phyloP scores from a whole-genome alignment of 2,888 invertebrate species.

The Saturnia japonica region DNA sequence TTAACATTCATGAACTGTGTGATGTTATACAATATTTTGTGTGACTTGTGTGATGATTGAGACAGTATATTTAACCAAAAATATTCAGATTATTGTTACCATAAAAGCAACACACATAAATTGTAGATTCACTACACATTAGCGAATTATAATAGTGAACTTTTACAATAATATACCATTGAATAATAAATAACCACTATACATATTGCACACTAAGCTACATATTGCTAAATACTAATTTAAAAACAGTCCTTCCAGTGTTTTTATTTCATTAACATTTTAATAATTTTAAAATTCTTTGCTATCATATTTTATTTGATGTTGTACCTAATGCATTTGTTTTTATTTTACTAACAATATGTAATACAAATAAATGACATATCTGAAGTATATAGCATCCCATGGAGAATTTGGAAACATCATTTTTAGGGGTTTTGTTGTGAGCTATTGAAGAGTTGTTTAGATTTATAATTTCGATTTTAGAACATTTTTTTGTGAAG shows the following conservation, averaged over 20 bases:
- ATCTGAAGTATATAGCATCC: not conserved
- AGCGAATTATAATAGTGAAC: not conserved
- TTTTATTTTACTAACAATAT: not conserved
- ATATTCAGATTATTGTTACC: not conserved
- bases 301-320: not conserved
- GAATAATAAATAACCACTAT: conserved; percentile 14
- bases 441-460: not conserved
- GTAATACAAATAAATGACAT: not conserved
- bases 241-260: conserved; percentile 18
- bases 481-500: too few species aligned
- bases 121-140: not conserved
- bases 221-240: conserved; percentile 15
- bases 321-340: not conserved
- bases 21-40: not conserved
- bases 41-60: not conserved
- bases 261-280: not conserved
- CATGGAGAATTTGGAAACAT: not conserved
- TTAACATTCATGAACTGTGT: not conserved
- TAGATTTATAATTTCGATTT: not conserved
- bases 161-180: conserved; percentile 9
- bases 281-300: not conserved
- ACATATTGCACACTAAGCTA: conserved; percentile 15
- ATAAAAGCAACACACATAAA: not conserved
- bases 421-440: not conserved
- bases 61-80: not conserved